Percentiles rank a stretch among this genome's conserved stretches.
Conservation (phyloP, 2,797 vertebrate genomes). For the Buceros bicornis region DNA sequence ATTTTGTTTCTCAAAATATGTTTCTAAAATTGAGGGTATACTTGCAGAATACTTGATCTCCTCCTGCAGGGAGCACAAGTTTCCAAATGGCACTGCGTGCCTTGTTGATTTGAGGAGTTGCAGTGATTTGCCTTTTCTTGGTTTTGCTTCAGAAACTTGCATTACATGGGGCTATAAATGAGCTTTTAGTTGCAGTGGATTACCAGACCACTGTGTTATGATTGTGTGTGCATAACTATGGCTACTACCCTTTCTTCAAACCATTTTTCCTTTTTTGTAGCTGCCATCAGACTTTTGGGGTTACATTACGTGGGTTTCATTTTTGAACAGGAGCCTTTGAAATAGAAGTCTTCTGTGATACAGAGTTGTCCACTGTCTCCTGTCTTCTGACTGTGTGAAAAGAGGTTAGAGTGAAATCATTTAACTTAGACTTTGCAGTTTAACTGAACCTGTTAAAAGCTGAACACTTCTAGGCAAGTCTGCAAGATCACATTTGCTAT, state of each 20-base stretch:
- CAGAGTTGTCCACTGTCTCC: background rate
- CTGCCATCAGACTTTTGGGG: conserved; percentile 27
- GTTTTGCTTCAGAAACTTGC: background rate
- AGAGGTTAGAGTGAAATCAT: background rate
- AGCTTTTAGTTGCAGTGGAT: conserved; percentile 22
- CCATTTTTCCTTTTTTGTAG: background rate
- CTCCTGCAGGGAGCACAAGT: background rate
- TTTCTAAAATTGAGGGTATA: conserved; percentile 7
- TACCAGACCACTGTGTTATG: background rate
- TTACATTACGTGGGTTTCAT: conserved; percentile 23
- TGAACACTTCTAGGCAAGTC: background rate
- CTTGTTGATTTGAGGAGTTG: background rate
- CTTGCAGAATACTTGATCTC: background rate
- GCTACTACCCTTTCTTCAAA: conserved; percentile 35
- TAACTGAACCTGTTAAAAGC: background rate
- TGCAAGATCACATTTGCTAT: background rate
- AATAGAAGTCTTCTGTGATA: background rate
- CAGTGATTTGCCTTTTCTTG: background rate
- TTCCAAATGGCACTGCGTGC: background rate
- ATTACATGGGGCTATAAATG: background rate
- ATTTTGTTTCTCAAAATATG: background rate
- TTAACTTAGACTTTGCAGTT: background rate
- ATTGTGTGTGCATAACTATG: conserved; percentile 29
- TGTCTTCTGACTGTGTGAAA: background rate
- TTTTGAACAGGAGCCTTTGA: conserved; percentile 16